phyloP scores from a whole-genome alignment of 2,113 vertebrate genomes.

The Notothenia rossii region DNA sequence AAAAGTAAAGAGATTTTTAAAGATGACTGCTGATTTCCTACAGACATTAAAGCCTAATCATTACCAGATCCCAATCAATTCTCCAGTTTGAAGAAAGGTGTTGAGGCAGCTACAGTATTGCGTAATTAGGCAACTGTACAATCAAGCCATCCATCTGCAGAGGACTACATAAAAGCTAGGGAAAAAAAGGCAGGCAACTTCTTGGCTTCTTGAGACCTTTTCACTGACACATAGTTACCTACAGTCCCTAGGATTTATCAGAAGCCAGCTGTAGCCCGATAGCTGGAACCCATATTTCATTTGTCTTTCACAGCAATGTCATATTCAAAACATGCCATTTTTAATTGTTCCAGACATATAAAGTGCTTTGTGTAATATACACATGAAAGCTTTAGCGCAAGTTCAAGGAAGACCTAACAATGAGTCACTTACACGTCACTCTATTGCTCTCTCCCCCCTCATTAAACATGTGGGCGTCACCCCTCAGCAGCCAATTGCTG shows the following conservation, averaged over 20 bases:
- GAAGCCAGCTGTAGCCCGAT: conserved; percentile 25
- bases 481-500: too few relatives aligned
- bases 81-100: conserved; percentile 43
- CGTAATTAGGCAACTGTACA: conserved; percentile 55
- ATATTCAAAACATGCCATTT: neutral
- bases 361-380: neutral
- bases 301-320: neutral
- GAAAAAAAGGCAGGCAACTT: conserved; percentile 3
- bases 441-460: too few relatives aligned
- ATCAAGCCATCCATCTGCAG: conserved; percentile 53
- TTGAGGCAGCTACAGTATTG: conserved; percentile 47
- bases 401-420: too few relatives aligned
- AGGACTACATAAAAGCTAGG: neutral
- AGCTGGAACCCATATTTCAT: neutral
- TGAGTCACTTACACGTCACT: too few relatives aligned
- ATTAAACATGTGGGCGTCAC: too few relatives aligned
- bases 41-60: conserved; percentile 42
- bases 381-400: too few relatives aligned
- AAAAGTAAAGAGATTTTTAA: neutral
- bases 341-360: neutral
- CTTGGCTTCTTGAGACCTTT: conserved; percentile 7
- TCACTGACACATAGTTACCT: conserved; percentile 16
- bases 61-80: conserved; percentile 45
- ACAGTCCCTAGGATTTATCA: neutral
- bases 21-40: neutral